phyloP scores from a whole-genome alignment of 2,797 vertebrate species.

The Paratrypauchen microcephalus region DNA sequence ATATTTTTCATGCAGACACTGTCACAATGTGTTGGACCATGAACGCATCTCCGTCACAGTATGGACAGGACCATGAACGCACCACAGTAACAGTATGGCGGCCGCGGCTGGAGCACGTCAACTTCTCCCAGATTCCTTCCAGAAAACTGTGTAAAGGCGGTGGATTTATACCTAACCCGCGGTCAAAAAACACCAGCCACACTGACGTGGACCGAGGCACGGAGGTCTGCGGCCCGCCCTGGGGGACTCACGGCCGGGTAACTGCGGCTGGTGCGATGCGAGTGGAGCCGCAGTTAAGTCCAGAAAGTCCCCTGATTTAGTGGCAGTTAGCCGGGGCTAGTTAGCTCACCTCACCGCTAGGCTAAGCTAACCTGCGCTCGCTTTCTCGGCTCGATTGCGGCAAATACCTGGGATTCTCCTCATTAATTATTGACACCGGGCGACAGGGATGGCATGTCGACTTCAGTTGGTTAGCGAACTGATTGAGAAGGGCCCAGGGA shows the following conservation, averaged over 20 bases:
- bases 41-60: slow-evolving; percentile 69
- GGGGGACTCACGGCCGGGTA: slow-evolving; percentile 26
- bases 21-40: slow-evolving; percentile 58
- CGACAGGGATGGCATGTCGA: slow-evolving; percentile 54
- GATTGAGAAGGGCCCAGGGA: slow-evolving; percentile 39
- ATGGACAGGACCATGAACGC: slow-evolving; percentile 70
- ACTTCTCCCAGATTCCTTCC: slow-evolving; percentile 71
- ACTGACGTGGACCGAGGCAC: slow-evolving; percentile 29
- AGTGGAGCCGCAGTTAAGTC: slow-evolving; percentile 55
- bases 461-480: slow-evolving; percentile 48
- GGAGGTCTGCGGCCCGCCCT: slow-evolving; percentile 13
- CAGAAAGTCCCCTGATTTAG: slow-evolving; percentile 69
- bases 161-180: slow-evolving; percentile 27
- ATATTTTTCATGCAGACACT: slow-evolving; percentile 70
- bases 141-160: slow-evolving; percentile 50
- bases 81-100: slow-evolving; percentile 76
- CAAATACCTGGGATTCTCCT: slow-evolving; percentile 14
- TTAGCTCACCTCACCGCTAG: slow-evolving; percentile 38
- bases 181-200: slow-evolving; percentile 8
- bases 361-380: slow-evolving; percentile 42
- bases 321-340: slow-evolving; percentile 74
- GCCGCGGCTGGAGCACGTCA: slow-evolving; percentile 70
- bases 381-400: slow-evolving; percentile 26
- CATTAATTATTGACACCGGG: slow-evolving; percentile 20
- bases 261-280: slow-evolving; percentile 54